Base-by-base conservation (phyloP, 2,888 invertebrate species). In the Amblyjoppa proteus region DNA sequence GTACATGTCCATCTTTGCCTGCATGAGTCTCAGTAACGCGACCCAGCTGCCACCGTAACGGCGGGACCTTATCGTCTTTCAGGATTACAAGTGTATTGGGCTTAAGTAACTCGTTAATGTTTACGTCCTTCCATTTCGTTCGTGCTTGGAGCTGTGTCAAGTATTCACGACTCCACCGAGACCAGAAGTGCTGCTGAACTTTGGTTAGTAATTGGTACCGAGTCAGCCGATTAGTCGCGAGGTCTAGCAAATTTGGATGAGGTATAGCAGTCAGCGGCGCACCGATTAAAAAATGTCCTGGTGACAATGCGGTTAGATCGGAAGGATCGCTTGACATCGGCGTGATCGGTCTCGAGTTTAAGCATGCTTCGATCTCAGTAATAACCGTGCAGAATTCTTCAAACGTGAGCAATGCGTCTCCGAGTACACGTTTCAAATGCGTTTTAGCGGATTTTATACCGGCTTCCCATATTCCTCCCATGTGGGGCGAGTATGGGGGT, bases 381-480 rank as follows among this genome's bases (percentile, higher is more conserved):
- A 87, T 64, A 51, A 88, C 13, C 0, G 87, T 90, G 45, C 58
- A 78, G 13, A 88, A 88, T 74, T 92, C 89, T 61, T 92, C 90
- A 56, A 86, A 89, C 1, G 87, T 90, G 7, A 91, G 69, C 11
- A 78, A 77, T 6, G 71, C 38, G 20, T 86, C 77, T 0, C 90
- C 88, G 9, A 89, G 81, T 7, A 89, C 76, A 20, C 88, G 73
- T 53, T 86, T 86, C 13, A 92, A 69, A 85, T 92, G 90, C 56
- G 77, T 71, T 83, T 92, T 93, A 0, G 89, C 88, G 2, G 88
- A 87, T 76, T 91, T 91, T 13, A 91, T 88, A 3, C 87, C 89
- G 7, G 90, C 87, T 74, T 92, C 91, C 90, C 90, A 91, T 1
- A 91, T 77, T 1, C 92, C 91, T 6, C 91, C 90, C 61, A 89